phyloP scores from a whole-genome alignment of 2,888 invertebrate species.

The Orthosia gracilis region DNA sequence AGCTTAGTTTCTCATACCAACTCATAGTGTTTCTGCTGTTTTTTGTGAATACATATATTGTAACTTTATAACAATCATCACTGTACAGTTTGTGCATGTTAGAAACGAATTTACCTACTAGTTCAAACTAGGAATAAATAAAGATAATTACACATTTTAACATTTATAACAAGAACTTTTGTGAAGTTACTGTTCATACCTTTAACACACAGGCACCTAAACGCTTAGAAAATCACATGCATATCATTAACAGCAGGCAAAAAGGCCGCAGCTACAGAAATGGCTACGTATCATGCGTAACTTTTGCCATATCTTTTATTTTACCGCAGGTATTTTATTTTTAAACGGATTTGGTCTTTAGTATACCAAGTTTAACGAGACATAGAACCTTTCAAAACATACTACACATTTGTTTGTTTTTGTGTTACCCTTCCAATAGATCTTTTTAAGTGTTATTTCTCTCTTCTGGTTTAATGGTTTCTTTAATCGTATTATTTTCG shows the following conservation, averaged over 20 bases:
- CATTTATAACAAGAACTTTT: constrained; percentile 17
- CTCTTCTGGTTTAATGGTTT: constrained; percentile 20
- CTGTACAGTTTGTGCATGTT: constrained; percentile 58
- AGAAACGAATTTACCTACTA: constrained; percentile 27
- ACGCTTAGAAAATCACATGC: constrained; percentile 11
- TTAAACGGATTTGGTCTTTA: constrained; percentile 4
- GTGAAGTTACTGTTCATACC: neutral
- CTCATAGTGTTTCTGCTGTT: constrained; percentile 57
- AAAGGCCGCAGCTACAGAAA: neutral
- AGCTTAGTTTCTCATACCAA: constrained; percentile 64
- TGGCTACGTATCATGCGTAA: neutral
- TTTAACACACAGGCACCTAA: constrained; percentile 21
- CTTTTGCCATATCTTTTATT: neutral
- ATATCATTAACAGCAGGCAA: neutral
- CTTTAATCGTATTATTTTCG: constrained; percentile 58
- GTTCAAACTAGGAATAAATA: neutral
- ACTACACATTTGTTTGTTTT: constrained; percentile 47
- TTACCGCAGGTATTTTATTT: constrained; percentile 1
- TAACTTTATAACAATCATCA: constrained; percentile 43
- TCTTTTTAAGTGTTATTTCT: constrained; percentile 32
- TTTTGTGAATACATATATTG: constrained; percentile 49
- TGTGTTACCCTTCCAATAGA: constrained; percentile 55
- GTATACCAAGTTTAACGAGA: neutral
- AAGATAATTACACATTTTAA: constrained; percentile 30
- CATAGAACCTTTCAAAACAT: constrained; percentile 15